A percentile compares a stretch with the other conserved stretches of the same genome.
Evolutionary conservation across 2,797 vertebrate genomes (phyloP).

Genomic region (Eidolon dupreanum): DNA sequence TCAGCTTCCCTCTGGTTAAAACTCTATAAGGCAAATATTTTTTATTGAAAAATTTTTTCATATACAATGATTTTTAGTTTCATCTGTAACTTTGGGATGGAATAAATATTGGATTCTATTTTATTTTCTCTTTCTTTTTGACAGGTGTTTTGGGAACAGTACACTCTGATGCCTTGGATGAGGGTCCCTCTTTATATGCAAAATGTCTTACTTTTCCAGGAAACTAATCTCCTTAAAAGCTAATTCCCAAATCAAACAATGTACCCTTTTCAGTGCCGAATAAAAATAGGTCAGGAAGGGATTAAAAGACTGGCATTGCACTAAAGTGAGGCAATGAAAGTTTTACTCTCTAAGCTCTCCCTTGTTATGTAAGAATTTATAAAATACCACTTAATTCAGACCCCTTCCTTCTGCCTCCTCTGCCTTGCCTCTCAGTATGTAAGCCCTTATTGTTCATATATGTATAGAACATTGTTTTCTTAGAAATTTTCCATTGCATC

Average conservation of each 20-base stretch:
- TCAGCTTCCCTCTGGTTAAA: conserved; percentile 45
- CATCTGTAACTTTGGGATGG: not conserved
- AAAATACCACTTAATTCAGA: conserved; percentile 44
- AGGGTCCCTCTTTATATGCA: conserved; percentile 40
- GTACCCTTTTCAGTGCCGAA: conserved; percentile 58
- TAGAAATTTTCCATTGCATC: not conserved
- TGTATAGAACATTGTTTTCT: conserved; percentile 10
- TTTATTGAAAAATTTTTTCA: conserved; percentile 20
- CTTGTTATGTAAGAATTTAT: conserved; percentile 48
- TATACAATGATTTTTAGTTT: conserved; percentile 31
- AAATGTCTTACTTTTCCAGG: conserved; percentile 66
- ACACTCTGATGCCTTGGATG: conserved; percentile 16
- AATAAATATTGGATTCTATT: not conserved
- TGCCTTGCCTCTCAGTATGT: not conserved
- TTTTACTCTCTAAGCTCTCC: conserved; percentile 24
- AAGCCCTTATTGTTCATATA: not conserved
- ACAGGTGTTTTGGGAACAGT: conserved; percentile 24
- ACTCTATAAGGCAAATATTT: not conserved
- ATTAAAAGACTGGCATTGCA: conserved; percentile 66
- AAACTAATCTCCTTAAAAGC: conserved; percentile 78
- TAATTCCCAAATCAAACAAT: conserved; percentile 69
- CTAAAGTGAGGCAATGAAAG: not conserved
- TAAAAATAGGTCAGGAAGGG: conserved; percentile 69
- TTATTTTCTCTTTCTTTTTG: not conserved
- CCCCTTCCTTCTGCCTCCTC: not conserved